Percentiles rank a stretch among this genome's conserved stretches.
Evolutionary conservation across 1,140 invertebrate genomes (phyloP).

Genomic region (Brachionus angularis): DNA sequence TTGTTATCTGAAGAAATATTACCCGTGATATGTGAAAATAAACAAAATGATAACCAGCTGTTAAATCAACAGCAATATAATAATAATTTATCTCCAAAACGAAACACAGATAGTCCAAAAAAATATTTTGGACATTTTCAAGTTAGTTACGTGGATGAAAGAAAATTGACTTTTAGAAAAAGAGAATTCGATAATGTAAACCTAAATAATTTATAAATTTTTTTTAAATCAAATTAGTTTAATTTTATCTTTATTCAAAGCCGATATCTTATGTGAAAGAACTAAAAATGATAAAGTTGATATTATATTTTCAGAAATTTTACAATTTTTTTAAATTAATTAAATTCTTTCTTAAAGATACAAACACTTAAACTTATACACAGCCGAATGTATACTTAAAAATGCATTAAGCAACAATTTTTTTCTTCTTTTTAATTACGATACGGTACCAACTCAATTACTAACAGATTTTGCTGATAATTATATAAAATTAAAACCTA

Average conservation of each 20-base stretch:
- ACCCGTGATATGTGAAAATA: slow-evolving; percentile 8
- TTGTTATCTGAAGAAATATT: not conserved
- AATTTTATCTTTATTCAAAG: not conserved
- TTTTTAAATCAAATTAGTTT: not conserved
- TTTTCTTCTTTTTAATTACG: slow-evolving; percentile 17
- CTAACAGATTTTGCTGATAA: slow-evolving; percentile 7
- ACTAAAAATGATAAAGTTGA: slow-evolving; percentile 37
- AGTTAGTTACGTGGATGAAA: slow-evolving; percentile 34
- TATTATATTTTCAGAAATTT: not conserved
- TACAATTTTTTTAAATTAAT: not conserved
- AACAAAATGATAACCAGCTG: not conserved
- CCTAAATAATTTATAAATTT: not conserved
- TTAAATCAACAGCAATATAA: too few relatives aligned
- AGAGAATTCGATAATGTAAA: slow-evolving; percentile 33
- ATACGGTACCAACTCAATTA: slow-evolving; percentile 1
- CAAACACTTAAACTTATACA: slow-evolving; percentile 36
- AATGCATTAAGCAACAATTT: not conserved
- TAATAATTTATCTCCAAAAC: not conserved
- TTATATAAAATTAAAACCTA: not conserved
- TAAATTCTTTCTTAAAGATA: slow-evolving; percentile 1
- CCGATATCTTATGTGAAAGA: slow-evolving; percentile 6
- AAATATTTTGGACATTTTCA: slow-evolving; percentile 28
- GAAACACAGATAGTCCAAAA: not conserved
- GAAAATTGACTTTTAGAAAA: slow-evolving; percentile 23
- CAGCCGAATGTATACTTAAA: slow-evolving; percentile 17